These are phyloP conservation scores for Leptoteleia sp. DNA, from an alignment of 1,140 invertebrate species.

Conservation along the genomic window DNA sequence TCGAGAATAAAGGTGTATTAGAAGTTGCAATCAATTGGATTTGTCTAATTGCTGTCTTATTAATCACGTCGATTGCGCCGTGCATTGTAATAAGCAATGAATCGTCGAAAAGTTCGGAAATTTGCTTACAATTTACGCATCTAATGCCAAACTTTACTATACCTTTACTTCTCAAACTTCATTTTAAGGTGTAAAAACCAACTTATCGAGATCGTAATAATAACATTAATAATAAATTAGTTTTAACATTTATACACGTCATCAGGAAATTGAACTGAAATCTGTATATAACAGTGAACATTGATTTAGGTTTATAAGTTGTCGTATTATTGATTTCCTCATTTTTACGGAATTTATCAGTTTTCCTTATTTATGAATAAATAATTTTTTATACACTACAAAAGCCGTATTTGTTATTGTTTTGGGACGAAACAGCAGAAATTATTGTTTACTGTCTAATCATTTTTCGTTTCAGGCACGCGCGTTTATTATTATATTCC, in stretches of 20 bases:
- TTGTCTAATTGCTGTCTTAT: too few species aligned
- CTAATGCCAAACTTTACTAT: too few species aligned
- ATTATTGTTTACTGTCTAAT: constrained; percentile 16
- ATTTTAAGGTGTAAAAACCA: too few species aligned
- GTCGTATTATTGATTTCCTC: constrained; percentile 37
- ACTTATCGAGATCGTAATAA: too few species aligned
- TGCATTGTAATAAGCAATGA: too few species aligned
- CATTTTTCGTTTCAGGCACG: constrained; percentile 37
- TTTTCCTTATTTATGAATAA: constrained; percentile 61
- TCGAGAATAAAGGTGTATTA: too few species aligned
- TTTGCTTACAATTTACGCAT: too few species aligned
- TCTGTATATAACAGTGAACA: constrained; percentile 39
- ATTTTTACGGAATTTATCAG: constrained; percentile 25
- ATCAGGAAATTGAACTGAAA: constrained; percentile 30
- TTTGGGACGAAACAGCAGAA: too few species aligned
- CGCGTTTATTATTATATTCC: not conserved
- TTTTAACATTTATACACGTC: constrained; percentile 16
- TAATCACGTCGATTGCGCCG: too few species aligned
- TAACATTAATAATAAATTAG: not conserved
- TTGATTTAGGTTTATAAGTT: constrained; percentile 42
- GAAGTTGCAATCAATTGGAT: too few species aligned
- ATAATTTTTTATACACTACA: constrained; percentile 47
- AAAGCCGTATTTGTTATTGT: constrained; percentile 33
- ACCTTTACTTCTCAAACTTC: too few species aligned
- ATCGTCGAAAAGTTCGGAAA: too few species aligned